Percentiles rank a stretch among this genome's conserved stretches.
These are phyloP conservation scores for Sebastes kiyomatsui DNA, from an alignment of 2,797 vertebrate genomes.

Conservation along the genomic window DNA sequence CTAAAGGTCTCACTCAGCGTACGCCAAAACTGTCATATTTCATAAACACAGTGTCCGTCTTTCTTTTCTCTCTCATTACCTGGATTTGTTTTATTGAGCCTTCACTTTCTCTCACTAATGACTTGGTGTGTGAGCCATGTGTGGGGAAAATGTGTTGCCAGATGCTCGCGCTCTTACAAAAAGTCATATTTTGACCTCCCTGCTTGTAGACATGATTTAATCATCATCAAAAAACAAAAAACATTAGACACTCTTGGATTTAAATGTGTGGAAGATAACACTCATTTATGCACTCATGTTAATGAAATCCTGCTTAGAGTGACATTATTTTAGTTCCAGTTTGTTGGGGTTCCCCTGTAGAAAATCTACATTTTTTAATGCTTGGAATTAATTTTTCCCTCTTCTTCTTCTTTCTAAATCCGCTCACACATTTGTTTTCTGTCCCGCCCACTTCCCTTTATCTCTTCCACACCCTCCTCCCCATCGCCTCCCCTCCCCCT, in stretches of 20 bases:
- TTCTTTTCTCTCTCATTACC: background rate
- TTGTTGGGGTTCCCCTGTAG: constrained; percentile 51
- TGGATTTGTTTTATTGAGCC: constrained; percentile 16
- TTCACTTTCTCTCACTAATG: constrained; percentile 65
- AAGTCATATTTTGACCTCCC: constrained; percentile 62
- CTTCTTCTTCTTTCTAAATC: constrained; percentile 68
- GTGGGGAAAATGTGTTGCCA: constrained; percentile 72
- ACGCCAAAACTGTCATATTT: constrained; percentile 43
- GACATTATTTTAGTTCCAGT: constrained; percentile 64
- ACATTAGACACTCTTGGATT: constrained; percentile 70
- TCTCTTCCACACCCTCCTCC: constrained; percentile 68
- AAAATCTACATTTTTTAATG: constrained; percentile 66
- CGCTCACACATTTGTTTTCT: constrained; percentile 79
- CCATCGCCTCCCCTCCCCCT: constrained; percentile 59
- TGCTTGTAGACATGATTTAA: constrained; percentile 73
- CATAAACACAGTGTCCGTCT: background rate
- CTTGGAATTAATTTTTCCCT: constrained; percentile 61
- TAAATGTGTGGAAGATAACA: constrained; percentile 55
- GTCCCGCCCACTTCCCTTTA: constrained; percentile 79
- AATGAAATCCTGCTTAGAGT: constrained; percentile 60
- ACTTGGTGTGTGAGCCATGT: constrained; percentile 61
- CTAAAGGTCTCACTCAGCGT: constrained; percentile 42
- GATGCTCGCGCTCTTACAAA: constrained; percentile 71
- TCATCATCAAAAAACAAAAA: constrained; percentile 76
- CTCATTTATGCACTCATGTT: constrained; percentile 54